Evolutionary conservation across 2,113 vertebrate species (phyloP), one percentile per base, ranked within the genome.

Genomic region (Phodopus roborovskii): DNA sequence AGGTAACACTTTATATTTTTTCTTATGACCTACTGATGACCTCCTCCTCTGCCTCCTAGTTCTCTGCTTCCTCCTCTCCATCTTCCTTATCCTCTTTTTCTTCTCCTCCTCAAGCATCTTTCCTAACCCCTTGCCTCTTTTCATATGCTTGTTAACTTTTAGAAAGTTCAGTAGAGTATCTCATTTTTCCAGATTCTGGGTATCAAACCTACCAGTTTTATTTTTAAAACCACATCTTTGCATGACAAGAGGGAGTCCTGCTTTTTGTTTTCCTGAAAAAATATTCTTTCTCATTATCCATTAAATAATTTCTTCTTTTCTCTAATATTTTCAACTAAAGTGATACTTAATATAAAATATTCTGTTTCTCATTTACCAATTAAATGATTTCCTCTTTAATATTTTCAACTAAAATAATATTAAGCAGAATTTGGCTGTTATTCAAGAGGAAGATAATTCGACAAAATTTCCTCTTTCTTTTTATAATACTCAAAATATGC

Each of bases 341-440:
- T 53, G 50, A 53, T 53, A 53, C 11, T 53, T 53, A 53, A 10
- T 53, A 53, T 53, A 12, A 53, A 71, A 71, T 36, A 6, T 62
- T 28, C 26, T 84, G 39, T 64, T 75, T 5, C 22, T 73, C 39
- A 91, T 74, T 91, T 90, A 89, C 86, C 24, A 82, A 48, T 87
- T 94, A 94, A 95, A 74, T 82, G 83, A 71, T 79, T 92, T 96
- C 24, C 42, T 91, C 4, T 87, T 79, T 58, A 88, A 92, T 15
- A 87, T 88, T 97, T 94, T 92, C 82, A 20, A 48, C 78, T 88
- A 66, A 97, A 94, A 81, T 56, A n/a, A 66, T 88, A 20, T 86
- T 64, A 82, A 91, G 10, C 16, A 85, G 39, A 90, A 93, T 66
- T 45, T 30, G 39, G 48, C 60, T 84, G 82, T 64, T 66, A 30